These are phyloP conservation scores for Nanger granti DNA, from an alignment of 2,113 vertebrate species.

Conservation along the genomic window DNA sequence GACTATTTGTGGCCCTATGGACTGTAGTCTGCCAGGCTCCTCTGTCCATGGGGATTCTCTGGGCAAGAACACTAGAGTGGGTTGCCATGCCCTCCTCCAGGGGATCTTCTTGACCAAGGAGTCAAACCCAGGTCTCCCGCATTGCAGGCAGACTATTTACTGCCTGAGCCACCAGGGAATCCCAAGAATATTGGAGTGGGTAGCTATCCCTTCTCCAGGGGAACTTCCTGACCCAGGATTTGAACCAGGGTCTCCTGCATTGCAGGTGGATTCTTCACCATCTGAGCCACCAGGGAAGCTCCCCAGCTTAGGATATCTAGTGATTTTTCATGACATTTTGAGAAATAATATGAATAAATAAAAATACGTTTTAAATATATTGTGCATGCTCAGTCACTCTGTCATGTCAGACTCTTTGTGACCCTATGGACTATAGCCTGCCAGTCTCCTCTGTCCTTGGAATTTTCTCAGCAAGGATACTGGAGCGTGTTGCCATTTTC, in stretches of 20 bases:
- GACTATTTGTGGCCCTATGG: not conserved
- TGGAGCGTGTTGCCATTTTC: not conserved
- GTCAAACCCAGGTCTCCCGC: not conserved
- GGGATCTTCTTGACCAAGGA: not conserved
- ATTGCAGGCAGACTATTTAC: not conserved
- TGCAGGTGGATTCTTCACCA: not conserved
- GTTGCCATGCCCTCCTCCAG: not conserved
- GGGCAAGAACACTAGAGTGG: not conserved
- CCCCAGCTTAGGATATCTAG: not conserved
- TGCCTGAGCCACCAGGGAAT: not conserved
- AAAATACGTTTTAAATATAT: not conserved
- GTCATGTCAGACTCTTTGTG: not conserved
- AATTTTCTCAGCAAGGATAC: not conserved
- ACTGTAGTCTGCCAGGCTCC: not conserved
- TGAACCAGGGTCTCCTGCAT: not conserved
- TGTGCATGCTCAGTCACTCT: not conserved
- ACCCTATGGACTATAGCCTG: not conserved
- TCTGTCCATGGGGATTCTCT: not conserved
- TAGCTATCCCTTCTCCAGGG: not conserved
- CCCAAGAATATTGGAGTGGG: not conserved
- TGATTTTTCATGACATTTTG: not conserved
- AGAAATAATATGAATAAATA: not conserved
- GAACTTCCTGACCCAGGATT: not conserved
- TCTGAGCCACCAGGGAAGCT: not conserved
- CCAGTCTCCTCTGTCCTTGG: not conserved